phyloP scores from a whole-genome alignment of 1,140 invertebrate genomes.

The Drosophila ogumai region DNA sequence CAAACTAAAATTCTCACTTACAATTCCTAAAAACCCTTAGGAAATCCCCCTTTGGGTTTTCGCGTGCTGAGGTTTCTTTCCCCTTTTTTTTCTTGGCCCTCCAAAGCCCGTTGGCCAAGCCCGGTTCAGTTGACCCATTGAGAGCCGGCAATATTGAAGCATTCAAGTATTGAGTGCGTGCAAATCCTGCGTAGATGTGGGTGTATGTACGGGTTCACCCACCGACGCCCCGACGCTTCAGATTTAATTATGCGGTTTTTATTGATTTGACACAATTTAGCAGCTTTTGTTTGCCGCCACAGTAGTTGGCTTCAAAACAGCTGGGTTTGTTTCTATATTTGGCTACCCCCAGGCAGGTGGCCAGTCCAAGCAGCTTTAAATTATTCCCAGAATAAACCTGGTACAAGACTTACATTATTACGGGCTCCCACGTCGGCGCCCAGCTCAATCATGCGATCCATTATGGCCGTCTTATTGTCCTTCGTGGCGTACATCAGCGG shows the following conservation, averaged over 20 bases:
- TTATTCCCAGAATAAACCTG: slow-evolving; percentile 22
- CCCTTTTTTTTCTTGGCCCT: not conserved
- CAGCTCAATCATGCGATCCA: slow-evolving; percentile 95
- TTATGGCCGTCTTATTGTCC: slow-evolving; percentile 95
- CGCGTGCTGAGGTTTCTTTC: slow-evolving; percentile 19
- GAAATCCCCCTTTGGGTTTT: slow-evolving; percentile 43
- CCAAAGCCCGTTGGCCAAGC: slow-evolving; percentile 63
- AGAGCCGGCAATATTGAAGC: slow-evolving; percentile 15
- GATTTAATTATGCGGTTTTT: slow-evolving; percentile 83
- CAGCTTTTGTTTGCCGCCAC: slow-evolving; percentile 43
- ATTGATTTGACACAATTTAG: slow-evolving; percentile 84
- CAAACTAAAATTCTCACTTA: not conserved
- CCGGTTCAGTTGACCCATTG: slow-evolving; percentile 67
- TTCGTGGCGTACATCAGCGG: slow-evolving; percentile 97
- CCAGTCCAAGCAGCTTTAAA: slow-evolving; percentile 30
- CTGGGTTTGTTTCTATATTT: slow-evolving; percentile 45
- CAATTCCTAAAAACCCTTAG: slow-evolving; percentile 4
- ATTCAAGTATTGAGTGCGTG: slow-evolving; percentile 46
- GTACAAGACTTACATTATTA: slow-evolving; percentile 91
- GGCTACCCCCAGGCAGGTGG: slow-evolving; percentile 27
- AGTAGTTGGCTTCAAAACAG: slow-evolving; percentile 26
- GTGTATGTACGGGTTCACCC: slow-evolving; percentile 26
- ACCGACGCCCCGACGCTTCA: slow-evolving; percentile 55
- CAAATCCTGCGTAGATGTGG: slow-evolving; percentile 54
- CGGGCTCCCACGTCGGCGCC: slow-evolving; percentile 95